Conservation (phyloP, 1,140 invertebrate species). For the Drosophila paulistorum region DNA sequence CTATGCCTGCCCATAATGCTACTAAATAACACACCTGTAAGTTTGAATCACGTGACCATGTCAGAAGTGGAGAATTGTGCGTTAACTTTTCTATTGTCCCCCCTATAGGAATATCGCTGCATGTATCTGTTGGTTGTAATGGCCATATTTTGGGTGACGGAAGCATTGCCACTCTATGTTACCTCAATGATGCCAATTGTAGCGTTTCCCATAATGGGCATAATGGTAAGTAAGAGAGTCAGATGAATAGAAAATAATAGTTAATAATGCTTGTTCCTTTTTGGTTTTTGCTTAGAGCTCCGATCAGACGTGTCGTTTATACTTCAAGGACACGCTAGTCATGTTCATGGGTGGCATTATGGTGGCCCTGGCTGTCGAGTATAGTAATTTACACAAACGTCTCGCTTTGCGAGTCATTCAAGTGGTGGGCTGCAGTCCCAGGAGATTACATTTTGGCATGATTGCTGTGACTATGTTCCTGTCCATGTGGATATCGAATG, state of each 20-base stretch:
- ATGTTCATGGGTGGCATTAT: conserved; percentile 92
- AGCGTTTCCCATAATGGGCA: conserved; percentile 90
- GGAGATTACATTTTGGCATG: conserved; percentile 89
- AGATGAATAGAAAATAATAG: not conserved
- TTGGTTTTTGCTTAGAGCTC: conserved; percentile 83
- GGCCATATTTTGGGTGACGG: conserved; percentile 93
- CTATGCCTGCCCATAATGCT: conserved; percentile 86
- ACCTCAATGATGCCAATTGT: conserved; percentile 93
- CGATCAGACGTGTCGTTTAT: conserved; percentile 87
- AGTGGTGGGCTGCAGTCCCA: conserved; percentile 90
- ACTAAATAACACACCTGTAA: conserved; percentile 84
- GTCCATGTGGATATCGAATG: conserved; percentile 94
- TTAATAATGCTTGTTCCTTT: too few species aligned
- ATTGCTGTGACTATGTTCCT: conserved; percentile 91
- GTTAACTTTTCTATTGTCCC: not conserved
- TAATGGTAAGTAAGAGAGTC: conserved; percentile 82
- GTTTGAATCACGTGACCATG: not conserved
- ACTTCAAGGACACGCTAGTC: conserved; percentile 94
- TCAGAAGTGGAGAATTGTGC: too few species aligned
- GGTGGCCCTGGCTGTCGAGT: conserved; percentile 93
- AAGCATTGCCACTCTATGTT: conserved; percentile 91
- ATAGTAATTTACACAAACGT: conserved; percentile 92
- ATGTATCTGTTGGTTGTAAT: conserved; percentile 91
- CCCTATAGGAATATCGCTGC: conserved; percentile 86
- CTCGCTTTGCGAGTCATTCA: conserved; percentile 92